Evolutionary conservation across 2,113 vertebrate species (phyloP), one percentile per base, ranked within the genome.

Genomic region (Emydura subglobosa): DNA sequence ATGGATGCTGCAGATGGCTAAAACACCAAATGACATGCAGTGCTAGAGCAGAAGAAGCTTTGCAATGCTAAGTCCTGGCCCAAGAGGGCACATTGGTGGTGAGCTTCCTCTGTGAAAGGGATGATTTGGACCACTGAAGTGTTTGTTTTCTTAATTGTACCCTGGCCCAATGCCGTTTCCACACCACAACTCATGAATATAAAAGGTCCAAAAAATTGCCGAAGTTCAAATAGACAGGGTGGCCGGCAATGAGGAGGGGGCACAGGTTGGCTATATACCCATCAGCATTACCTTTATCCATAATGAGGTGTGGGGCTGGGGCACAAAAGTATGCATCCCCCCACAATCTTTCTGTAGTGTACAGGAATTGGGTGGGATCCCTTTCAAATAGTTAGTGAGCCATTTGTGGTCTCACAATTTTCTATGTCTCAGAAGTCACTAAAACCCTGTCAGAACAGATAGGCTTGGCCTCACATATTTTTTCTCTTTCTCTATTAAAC

Each of bases 361-460:
- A 14, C 6, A 8, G 61, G 61, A 65, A 65, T 16, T 34, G 61
- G 5, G 13, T 61, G 29, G 6, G 31, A 61, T 61, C 59, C 13
- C 29, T 34, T 34, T 65, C 16, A 34, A 16, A 34, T 34, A 65
- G 25, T 27, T 27, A 27, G 31, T 65, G 14, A 65, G 5, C 78
- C 9, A 81, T 7, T 54, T 49, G 65, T n/a, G 87, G 42, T 0
- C 0, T 31, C 1, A 0, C n/a, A 81, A 76, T 87, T 79, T 50
- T 0, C 6, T 65, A 87, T 79, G 1, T 59, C 59, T 2, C 44
- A 39, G 10, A 34, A 82, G 5, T 6, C 49, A 83, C 47, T 2
- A 81, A 0, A 1, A 6, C 29, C 55, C 78, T 9, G 61, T 16
- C 42, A 82, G 91, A 54, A 10, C 34, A 89, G 5, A 0, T 34